Percentiles rank a stretch among this genome's conserved stretches.
Conservation (phyloP, 2,113 vertebrate genomes). For the Gnathonemus echidnorhynchus region DNA sequence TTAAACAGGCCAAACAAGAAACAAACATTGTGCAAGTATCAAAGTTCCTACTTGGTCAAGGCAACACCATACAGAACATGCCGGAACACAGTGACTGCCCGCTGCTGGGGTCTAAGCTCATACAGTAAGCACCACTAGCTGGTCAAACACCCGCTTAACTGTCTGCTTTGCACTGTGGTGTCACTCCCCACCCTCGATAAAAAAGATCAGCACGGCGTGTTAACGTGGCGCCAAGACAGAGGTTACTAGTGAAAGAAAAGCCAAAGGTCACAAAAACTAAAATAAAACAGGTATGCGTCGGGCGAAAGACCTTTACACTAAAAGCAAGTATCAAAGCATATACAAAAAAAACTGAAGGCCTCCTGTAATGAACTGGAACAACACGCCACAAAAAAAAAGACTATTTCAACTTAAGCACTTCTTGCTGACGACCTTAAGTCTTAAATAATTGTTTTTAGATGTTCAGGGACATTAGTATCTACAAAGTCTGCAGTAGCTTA, state of each 20-base stretch:
- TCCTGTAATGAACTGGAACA: background rate
- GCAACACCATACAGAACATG: constrained; percentile 42
- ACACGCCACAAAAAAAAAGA: background rate
- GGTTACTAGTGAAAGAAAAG: constrained; percentile 37
- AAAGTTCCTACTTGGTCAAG: constrained; percentile 60
- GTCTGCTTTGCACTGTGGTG: constrained; percentile 22
- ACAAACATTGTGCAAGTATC: constrained; percentile 61
- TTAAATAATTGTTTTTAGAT: background rate
- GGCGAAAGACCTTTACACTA: background rate
- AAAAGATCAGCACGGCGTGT: constrained; percentile 15
- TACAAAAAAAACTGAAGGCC: background rate
- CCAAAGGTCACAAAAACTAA: constrained; percentile 42
- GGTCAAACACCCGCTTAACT: constrained; percentile 45
- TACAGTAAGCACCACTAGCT: constrained; percentile 49
- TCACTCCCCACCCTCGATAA: constrained; percentile 14
- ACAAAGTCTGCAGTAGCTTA: background rate
- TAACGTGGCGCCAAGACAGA: constrained; percentile 36
- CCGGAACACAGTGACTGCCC: constrained; percentile 56
- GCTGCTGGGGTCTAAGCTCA: constrained; percentile 44
- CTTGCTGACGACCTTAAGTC: background rate
- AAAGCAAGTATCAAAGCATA: constrained; percentile 16
- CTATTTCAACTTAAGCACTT: background rate
- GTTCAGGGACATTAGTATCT: background rate
- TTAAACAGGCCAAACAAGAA: constrained; percentile 47
- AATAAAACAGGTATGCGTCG: background rate